Conservation (phyloP, 2,888 invertebrate genomes). For the Neuroscelio doddi region DNA sequence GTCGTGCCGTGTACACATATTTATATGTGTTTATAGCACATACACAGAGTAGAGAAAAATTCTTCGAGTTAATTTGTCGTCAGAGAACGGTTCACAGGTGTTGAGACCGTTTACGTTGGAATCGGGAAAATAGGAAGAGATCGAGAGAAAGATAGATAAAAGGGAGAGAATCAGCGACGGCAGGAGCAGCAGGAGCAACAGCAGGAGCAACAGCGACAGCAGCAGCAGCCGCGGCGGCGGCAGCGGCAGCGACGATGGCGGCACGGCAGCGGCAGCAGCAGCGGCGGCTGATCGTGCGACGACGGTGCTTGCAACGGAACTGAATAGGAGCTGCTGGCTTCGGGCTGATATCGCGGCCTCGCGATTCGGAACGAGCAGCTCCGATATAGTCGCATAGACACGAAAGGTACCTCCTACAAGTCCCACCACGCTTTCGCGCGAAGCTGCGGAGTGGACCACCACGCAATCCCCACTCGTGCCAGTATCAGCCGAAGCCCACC, state of each 20-base stretch:
- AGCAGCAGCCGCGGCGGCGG: slow-evolving; percentile 21
- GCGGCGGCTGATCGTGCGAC: slow-evolving; percentile 48
- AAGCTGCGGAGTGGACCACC: slow-evolving; percentile 70
- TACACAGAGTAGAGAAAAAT: too few relatives aligned
- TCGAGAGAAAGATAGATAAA: slow-evolving; percentile 36
- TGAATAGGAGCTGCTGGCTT: slow-evolving; percentile 37
- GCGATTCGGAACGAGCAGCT: slow-evolving; percentile 64
- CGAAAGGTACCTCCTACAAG: slow-evolving; percentile 51
- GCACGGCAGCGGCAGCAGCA: slow-evolving; percentile 38
- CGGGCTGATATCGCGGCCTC: slow-evolving; percentile 28
- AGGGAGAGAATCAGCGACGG: slow-evolving; percentile 15
- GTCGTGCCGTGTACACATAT: slow-evolving; percentile 10
- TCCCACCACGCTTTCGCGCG: slow-evolving; percentile 62
- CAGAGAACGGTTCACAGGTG: too few relatives aligned
- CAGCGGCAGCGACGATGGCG: slow-evolving; percentile 39
- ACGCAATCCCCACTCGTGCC: slow-evolving; percentile 61
- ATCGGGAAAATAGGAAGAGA: slow-evolving; percentile 26
- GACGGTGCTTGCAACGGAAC: slow-evolving; percentile 51
- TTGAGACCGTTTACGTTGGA: too few relatives aligned
- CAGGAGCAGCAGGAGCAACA: slow-evolving; percentile 11
- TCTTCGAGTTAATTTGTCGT: slow-evolving; percentile 21
- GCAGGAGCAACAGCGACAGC: slow-evolving; percentile 22
- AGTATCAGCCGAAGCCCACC: slow-evolving; percentile 58
- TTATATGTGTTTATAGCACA: not conserved
- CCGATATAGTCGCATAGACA: slow-evolving; percentile 54